Evolutionary conservation across 2,888 invertebrate genomes (phyloP).

Genomic region (Lepidocyrtinus sp.): DNA sequence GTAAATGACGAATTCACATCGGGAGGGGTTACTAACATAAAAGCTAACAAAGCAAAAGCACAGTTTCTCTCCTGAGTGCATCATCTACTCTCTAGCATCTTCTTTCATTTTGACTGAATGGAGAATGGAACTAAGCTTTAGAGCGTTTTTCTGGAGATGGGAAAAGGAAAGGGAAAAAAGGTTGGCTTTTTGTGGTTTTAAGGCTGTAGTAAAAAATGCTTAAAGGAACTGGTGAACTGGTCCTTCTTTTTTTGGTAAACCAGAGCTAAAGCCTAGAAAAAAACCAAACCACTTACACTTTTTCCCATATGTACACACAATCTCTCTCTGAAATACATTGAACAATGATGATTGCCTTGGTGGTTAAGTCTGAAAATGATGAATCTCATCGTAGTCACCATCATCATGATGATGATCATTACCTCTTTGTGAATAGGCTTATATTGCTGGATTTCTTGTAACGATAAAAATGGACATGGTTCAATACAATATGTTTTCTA

Average conservation of each 20-base stretch:
- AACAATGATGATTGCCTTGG: not conserved
- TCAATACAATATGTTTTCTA: not conserved
- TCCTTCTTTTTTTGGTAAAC: not conserved
- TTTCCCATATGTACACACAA: not conserved
- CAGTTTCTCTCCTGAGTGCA: not conserved
- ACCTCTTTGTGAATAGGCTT: not conserved
- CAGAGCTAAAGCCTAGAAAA: not conserved
- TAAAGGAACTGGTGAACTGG: not conserved
- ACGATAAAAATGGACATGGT: not conserved
- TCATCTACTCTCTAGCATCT: not conserved
- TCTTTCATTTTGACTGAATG: not conserved
- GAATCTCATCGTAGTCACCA: not conserved
- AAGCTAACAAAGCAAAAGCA: not conserved
- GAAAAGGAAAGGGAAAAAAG: constrained; percentile 22
- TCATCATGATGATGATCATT: no score
- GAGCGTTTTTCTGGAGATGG: not conserved
- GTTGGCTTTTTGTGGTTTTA: constrained; percentile 49
- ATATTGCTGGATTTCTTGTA: not conserved
- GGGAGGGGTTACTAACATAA: not conserved
- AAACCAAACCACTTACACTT: not conserved
- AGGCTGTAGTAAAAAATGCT: not conserved
- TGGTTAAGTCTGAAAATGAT: not conserved
- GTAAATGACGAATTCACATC: not conserved
- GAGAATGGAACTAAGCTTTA: not conserved
- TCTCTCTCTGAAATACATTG: not conserved